These are phyloP conservation scores for Elgaria multicarinata DNA, from an alignment of 2,113 vertebrate genomes.

Conservation along the genomic window DNA sequence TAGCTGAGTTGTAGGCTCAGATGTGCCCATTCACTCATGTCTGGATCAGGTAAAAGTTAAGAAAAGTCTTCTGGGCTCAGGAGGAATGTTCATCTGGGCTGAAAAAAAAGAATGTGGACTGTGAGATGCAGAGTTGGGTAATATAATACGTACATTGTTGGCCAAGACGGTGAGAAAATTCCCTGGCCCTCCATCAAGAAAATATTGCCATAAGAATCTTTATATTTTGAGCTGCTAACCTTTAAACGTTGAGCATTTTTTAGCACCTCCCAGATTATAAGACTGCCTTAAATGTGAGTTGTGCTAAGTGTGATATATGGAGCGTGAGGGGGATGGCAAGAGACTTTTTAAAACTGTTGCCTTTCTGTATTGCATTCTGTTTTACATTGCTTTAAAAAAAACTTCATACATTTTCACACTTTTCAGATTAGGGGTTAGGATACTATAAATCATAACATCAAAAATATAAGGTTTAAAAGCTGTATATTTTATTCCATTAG, in stretches of 20 bases:
- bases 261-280: not conserved
- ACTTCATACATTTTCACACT: not conserved
- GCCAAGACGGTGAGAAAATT: not conserved
- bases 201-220: not conserved
- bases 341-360: not conserved
- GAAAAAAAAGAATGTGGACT: not conserved
- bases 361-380: no score
- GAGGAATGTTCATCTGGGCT: conserved; percentile 4
- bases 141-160: not conserved
- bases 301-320: not conserved
- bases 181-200: not conserved
- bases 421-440: not conserved
- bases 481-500: not conserved
- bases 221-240: not conserved
- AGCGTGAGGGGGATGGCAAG: not conserved
- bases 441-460: not conserved
- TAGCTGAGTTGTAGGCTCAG: not conserved
- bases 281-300: not conserved
- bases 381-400: not conserved
- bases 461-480: not conserved
- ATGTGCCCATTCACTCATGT: not conserved
- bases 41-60: not conserved
- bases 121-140: not conserved
- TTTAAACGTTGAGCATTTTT: not conserved
- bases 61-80: not conserved